phyloP scores from a whole-genome alignment of 2,888 invertebrate species.

The Aphidius colemani region DNA sequence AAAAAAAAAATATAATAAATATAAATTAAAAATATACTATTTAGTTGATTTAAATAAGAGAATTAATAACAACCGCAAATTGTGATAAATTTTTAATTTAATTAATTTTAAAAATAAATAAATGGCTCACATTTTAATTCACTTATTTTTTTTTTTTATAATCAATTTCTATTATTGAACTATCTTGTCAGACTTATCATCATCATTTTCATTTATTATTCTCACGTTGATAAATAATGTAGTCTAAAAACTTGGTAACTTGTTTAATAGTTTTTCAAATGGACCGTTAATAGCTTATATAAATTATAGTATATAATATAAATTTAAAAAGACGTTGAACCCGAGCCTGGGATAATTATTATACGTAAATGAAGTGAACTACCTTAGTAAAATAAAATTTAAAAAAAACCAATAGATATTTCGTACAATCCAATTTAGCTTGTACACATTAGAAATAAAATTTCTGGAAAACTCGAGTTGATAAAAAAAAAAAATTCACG shows the following conservation, averaged over 20 bases:
- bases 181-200: too few species aligned
- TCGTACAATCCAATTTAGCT: conserved; percentile 17
- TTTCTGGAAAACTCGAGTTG: conserved; percentile 1
- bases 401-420: conserved; percentile 14
- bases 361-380: conserved; percentile 5
- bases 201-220: too few species aligned
- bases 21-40: not conserved
- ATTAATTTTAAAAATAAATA: not conserved
- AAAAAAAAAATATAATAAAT: not conserved
- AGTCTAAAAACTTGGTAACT: too few species aligned
- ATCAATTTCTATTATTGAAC: not conserved
- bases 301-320: too few species aligned
- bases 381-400: too few species aligned
- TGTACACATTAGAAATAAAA: conserved; percentile 8
- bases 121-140: not conserved
- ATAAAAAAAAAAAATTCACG: not conserved
- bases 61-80: too few species aligned
- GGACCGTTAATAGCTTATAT: too few species aligned
- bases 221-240: too few species aligned
- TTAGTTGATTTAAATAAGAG: too few species aligned
- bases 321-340: too few species aligned
- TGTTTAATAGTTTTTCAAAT: too few species aligned
- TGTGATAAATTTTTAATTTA: not conserved
- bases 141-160: not conserved
- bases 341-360: too few species aligned